Evolutionary conservation across 2,113 vertebrate genomes (phyloP), one percentile per base, ranked within the genome.

Genomic region (Syrmaticus mikado): DNA sequence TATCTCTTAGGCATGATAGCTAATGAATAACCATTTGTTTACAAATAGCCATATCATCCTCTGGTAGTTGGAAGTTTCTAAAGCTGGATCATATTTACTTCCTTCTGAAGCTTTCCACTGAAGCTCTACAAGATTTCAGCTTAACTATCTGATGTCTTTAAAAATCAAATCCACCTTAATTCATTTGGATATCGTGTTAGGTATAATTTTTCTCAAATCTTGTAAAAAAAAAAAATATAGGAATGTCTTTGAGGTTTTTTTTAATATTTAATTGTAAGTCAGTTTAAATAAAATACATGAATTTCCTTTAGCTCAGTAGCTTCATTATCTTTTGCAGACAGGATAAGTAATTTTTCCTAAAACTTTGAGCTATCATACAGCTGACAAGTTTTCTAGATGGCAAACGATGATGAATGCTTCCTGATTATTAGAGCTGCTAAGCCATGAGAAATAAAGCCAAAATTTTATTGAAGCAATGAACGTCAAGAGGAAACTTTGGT

Each of bases 11-110:
- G 68, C 18, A 50, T 84, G 12, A 28, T 22, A 75, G 60, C 40
- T 83, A 89, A 85, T 88, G 92, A 94, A 83, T 79, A 95, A 71
- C 55, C 28, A 70, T 77, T 93, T 95, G 61, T 85, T 95, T 95
- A 92, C 89, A 89, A 92, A 83, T 83, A 85, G 85, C 40, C 61
- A 8, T 78, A 78, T 74, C 61, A 86, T 88, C 53, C 43, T 92
- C 73, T 86, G 62, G 32, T 60, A 90, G 21, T 43, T 85, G 72
- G 50, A 84, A 67, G 15, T 41, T 48, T 32, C 8, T 46, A 81
- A 58, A 76, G 36, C 46, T 85, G 32, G 55, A 77, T 82, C 3
- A 0, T 81, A 77, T 87, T 82, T 90, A 62, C 70, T 40, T 83
- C n/a, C 71, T 55, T 73, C 48, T 85, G 82, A 92, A 89, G 34